Percentiles rank a stretch among this genome's conserved stretches.
phyloP scores from a whole-genome alignment of 2,888 invertebrate species.

The Priocnemis perturbator region DNA sequence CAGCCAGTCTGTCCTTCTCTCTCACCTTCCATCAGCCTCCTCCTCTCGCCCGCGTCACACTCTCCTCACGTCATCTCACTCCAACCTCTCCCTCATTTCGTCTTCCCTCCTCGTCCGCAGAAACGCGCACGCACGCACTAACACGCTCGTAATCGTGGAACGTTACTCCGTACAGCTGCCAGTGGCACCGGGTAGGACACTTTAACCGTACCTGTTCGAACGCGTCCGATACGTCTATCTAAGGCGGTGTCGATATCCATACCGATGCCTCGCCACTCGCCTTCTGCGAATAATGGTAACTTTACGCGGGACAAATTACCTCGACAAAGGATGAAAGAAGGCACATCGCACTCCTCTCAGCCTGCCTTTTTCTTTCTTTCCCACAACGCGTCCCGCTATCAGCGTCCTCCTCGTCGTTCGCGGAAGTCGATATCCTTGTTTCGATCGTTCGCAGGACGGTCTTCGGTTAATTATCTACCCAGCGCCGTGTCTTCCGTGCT shows the following conservation, averaged over 20 bases:
- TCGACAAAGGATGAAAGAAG: too few species aligned
- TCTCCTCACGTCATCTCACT: slow-evolving; percentile 33
- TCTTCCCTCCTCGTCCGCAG: background rate
- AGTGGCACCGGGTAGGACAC: slow-evolving; percentile 47
- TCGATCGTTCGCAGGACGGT: too few species aligned
- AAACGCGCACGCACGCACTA: background rate
- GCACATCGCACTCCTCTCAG: too few species aligned
- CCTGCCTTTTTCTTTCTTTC: too few species aligned
- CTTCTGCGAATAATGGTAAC: background rate
- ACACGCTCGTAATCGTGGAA: slow-evolving; percentile 15
- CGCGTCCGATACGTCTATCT: slow-evolving; percentile 45
- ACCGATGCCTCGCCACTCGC: slow-evolving; percentile 20
- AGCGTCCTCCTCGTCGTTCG: too few species aligned
- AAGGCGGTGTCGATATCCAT: slow-evolving; percentile 49
- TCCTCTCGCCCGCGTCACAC: background rate
- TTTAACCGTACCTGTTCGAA: slow-evolving; percentile 49
- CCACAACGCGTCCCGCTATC: too few species aligned
- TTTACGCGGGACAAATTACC: slow-evolving; percentile 6
- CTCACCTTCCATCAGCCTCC: slow-evolving; percentile 6
- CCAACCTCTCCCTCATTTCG: background rate
- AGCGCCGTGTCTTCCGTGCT: too few species aligned
- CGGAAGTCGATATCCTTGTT: too few species aligned
- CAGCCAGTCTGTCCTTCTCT: slow-evolving; percentile 34
- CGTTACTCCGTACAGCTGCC: slow-evolving; percentile 49
- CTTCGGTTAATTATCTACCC: too few species aligned